Evolutionary conservation across 2,888 invertebrate genomes (phyloP).

Genomic region (Epistrophella euchroma): DNA sequence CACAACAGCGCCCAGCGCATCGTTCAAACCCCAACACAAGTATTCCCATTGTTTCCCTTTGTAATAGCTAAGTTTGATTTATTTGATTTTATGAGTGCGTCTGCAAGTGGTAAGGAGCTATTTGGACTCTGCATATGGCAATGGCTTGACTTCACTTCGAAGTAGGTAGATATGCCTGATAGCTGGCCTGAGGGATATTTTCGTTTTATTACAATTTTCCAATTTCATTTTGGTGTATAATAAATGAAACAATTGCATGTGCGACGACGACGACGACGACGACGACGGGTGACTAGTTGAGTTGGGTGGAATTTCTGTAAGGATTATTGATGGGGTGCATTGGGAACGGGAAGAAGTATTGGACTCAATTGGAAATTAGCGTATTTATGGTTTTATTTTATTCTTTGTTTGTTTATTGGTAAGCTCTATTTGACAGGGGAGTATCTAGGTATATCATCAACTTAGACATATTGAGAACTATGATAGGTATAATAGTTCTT

Average conservation of each 20-base stretch:
- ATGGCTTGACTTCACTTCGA: conserved; percentile 19
- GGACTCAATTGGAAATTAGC: conserved; percentile 50
- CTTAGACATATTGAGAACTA: background rate
- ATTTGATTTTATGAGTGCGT: conserved; percentile 73
- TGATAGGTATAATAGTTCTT: background rate
- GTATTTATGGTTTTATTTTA: conserved; percentile 38
- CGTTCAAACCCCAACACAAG: background rate
- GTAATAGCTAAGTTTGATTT: conserved; percentile 61
- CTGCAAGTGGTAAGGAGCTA: conserved; percentile 51
- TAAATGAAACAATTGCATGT: conserved; percentile 69
- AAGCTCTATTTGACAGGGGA: background rate
- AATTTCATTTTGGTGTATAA: conserved; percentile 64
- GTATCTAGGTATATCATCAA: too few species aligned
- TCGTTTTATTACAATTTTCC: conserved; percentile 74
- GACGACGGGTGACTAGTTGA: background rate
- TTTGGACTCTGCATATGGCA: conserved; percentile 46
- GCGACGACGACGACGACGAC: too few species aligned
- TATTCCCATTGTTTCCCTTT: background rate
- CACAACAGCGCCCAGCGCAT: conserved; percentile 21
- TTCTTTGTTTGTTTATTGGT: conserved; percentile 40
- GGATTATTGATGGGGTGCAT: background rate
- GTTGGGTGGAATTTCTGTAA: background rate
- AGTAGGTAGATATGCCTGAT: conserved; percentile 9
- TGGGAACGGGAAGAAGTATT: background rate
- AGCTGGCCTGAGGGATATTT: conserved; percentile 67